Percentiles rank a stretch among this genome's conserved stretches.
Evolutionary conservation across 2,113 vertebrate species (phyloP).

Genomic region (Sporophila hypoxantha): DNA sequence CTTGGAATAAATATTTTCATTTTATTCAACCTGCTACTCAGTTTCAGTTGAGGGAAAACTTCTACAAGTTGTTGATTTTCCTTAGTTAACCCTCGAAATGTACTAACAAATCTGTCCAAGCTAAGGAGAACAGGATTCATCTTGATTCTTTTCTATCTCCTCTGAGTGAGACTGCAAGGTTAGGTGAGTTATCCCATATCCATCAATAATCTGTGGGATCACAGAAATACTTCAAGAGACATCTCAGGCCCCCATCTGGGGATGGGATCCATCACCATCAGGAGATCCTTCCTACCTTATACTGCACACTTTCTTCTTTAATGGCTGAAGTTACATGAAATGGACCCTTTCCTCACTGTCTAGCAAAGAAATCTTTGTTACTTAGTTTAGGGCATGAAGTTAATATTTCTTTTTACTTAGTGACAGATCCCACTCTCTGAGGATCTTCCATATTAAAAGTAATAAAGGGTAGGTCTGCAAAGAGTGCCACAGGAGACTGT

Average conservation of each 20-base stretch:
- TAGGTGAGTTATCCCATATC: neutral
- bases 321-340: neutral
- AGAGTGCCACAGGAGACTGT: neutral
- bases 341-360: neutral
- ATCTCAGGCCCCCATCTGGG: neutral
- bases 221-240: neutral
- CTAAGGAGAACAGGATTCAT: neutral
- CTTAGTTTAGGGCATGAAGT: neutral
- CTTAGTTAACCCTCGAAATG: neutral
- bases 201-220: neutral
- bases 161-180: neutral
- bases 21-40: constrained; percentile 5
- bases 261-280: neutral
- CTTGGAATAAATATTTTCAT: constrained; percentile 31
- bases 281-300: neutral
- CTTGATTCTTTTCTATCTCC: neutral
- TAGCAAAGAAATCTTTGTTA: neutral
- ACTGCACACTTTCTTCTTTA: neutral
- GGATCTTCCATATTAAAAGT: neutral
- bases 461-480: neutral
- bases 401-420: neutral
- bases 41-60: neutral
- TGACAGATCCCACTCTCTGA: neutral
- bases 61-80: constrained; percentile 1
- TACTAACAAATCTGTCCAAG: neutral